Evolutionary conservation across 2,797 vertebrate species (phyloP).

Genomic region (Psittacula echo): DNA sequence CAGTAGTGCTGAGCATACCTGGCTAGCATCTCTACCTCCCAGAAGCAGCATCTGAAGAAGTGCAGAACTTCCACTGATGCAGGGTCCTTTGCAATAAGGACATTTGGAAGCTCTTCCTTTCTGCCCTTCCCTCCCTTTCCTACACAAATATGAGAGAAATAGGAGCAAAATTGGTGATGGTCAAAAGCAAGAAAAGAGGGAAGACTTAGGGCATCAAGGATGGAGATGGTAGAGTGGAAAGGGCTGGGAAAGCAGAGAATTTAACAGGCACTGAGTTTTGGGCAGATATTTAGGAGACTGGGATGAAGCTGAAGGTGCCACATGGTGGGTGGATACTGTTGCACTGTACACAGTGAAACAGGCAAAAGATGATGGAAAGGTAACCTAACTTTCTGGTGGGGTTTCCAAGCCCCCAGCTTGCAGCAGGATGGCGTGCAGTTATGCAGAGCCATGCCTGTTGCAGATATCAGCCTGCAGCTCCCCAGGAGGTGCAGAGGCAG

Average conservation of each 20-base stretch:
- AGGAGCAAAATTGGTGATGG: neutral
- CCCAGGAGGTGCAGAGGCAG: neutral
- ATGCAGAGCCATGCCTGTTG: neutral
- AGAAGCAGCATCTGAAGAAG: neutral
- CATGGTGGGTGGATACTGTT: neutral
- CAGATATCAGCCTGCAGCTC: neutral
- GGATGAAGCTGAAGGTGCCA: neutral
- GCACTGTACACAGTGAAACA: rapidly evolving
- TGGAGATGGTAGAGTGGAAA: neutral
- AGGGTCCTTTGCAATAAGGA: neutral
- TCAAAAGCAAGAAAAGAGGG: neutral
- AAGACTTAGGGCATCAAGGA: neutral
- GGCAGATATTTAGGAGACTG: rapidly evolving
- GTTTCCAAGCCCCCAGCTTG: neutral
- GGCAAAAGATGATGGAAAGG: neutral
- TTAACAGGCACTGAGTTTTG: neutral
- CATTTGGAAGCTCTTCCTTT: neutral
- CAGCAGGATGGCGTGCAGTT: rapidly evolving
- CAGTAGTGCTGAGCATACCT: neutral
- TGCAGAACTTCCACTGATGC: neutral
- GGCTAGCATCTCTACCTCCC: neutral
- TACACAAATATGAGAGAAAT: neutral
- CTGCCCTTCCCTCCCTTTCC: neutral
- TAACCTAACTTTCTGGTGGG: neutral
- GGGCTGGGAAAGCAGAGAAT: neutral